These are phyloP conservation scores for Drosophila peninsularis DNA, from an alignment of 2,888 invertebrate genomes.

Conservation along the genomic window DNA sequence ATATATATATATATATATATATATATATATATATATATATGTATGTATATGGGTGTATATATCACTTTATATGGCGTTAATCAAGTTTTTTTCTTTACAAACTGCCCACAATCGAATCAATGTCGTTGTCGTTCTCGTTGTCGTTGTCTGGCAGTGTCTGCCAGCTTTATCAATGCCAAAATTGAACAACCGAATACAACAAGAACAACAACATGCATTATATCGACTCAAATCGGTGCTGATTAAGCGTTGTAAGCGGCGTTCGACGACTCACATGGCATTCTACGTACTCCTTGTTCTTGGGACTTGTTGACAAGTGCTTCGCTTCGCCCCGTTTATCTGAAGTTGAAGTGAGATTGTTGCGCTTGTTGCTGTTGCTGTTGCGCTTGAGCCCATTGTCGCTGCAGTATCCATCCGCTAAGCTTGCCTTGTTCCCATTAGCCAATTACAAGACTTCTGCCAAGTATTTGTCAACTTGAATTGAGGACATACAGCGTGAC, in stretches of 20 bases:
- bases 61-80: conserved; percentile 48
- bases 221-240: conserved; percentile 50
- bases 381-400: neutral
- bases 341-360: conserved; percentile 20
- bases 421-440: conserved; percentile 63
- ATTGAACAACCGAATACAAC: conserved; percentile 31
- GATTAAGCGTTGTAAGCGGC: conserved; percentile 61
- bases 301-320: conserved; percentile 59
- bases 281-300: conserved; percentile 40
- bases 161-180: conserved; percentile 74
- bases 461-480: conserved; percentile 19
- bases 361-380: neutral
- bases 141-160: conserved; percentile 48
- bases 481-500: neutral
- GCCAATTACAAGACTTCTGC: conserved; percentile 45
- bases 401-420: conserved; percentile 12
- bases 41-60: neutral
- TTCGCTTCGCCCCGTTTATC: conserved; percentile 13
- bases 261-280: conserved; percentile 28
- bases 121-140: conserved; percentile 18
- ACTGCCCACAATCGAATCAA: conserved; percentile 58
- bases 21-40: conserved; percentile 8
- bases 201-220: conserved; percentile 35
- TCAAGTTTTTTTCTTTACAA: conserved; percentile 76
- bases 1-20: conserved; percentile 24